Base-by-base conservation (phyloP, 2,797 vertebrate species). In the Coracias cyanogaster region DNA sequence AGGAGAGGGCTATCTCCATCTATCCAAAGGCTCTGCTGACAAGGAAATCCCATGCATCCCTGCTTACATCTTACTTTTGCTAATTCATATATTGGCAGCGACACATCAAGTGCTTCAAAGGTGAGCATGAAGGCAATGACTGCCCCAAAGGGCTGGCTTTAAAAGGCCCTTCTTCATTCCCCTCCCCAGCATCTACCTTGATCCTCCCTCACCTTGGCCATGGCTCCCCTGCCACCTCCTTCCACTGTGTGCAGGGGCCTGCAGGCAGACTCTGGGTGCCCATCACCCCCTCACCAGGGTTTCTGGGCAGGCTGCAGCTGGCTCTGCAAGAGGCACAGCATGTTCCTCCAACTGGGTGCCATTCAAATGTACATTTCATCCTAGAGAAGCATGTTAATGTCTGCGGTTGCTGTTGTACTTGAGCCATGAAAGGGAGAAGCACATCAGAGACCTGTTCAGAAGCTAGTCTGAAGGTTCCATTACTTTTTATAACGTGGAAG, bases 381-480 rank as follows among this genome's bases (percentile, higher is more conserved):
- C 86, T 94, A 87, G 93, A 96, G 66, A 95, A 96, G 97, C 96
- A 97, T 97, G 97, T 96, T 96, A 83, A 94, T 94, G 91, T 97
- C 93, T 96, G 85, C 60, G 0, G 95, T 95, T 95, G 85, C 90
- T 84, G 65, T 91, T 96, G 95, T 97, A 96, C 76, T 91, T 94
- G 93, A 96, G 94, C 95, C 95, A 94, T 93, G 92, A 94, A 91
- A 95, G 84, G 95, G 66, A 94, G 62, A 96, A 95, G 80, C 10
- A 79, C 91, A 96, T 94, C 86, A 82, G 83, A 95, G 92, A 90
- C 72, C 70, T 71, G 77, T 93, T 94, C 74, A 83, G 93, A 97
- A 96, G 52, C 82, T 77, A 79, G 19, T 93, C 86, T 93, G 90
- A 94, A 94, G 67, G 55, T 87, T 93, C 71, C 80, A 65, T 94